A percentile compares a stretch with the other conserved stretches of the same genome.
Evolutionary conservation across 2,113 vertebrate genomes (phyloP).

Genomic region (Chlamydotis undulata): DNA sequence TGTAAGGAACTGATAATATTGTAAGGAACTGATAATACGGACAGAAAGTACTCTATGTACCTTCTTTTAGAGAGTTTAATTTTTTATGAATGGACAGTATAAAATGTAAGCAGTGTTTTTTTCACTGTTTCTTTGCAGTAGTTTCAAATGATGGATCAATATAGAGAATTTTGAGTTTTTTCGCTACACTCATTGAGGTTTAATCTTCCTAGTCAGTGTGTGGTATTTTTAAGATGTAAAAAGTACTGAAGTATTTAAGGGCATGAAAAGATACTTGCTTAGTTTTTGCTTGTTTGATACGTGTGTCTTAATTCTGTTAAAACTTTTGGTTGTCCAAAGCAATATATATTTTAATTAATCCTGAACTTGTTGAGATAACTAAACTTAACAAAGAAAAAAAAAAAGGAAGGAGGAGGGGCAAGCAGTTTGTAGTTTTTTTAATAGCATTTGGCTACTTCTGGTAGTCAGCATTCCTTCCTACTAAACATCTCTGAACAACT

Average conservation of each 20-base stretch:
- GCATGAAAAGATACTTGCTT: neutral
- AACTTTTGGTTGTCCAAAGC: neutral
- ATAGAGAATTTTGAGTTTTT: neutral
- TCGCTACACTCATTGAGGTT: neutral
- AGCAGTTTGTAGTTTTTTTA: neutral
- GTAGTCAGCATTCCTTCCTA: neutral
- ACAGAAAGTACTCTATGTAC: neutral
- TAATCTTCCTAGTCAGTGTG: neutral
- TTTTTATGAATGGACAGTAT: neutral
- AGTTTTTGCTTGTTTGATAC: neutral
- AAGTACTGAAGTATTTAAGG: neutral
- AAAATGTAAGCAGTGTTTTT: neutral
- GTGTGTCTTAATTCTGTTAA: neutral
- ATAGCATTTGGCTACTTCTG: neutral
- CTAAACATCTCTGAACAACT: neutral
- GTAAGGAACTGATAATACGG: too few species aligned
- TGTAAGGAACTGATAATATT: neutral
- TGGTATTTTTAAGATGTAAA: neutral
- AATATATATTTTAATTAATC: neutral
- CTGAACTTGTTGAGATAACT: neutral
- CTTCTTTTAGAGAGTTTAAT: neutral
- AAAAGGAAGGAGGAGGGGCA: too few species aligned
- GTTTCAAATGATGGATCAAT: neutral
- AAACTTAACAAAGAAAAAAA: neutral
- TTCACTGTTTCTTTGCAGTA: neutral